A percentile compares a stretch with the other conserved stretches of the same genome.
These are phyloP conservation scores for Marmota flaviventris DNA, from an alignment of 2,113 vertebrate genomes.

Conservation along the genomic window DNA sequence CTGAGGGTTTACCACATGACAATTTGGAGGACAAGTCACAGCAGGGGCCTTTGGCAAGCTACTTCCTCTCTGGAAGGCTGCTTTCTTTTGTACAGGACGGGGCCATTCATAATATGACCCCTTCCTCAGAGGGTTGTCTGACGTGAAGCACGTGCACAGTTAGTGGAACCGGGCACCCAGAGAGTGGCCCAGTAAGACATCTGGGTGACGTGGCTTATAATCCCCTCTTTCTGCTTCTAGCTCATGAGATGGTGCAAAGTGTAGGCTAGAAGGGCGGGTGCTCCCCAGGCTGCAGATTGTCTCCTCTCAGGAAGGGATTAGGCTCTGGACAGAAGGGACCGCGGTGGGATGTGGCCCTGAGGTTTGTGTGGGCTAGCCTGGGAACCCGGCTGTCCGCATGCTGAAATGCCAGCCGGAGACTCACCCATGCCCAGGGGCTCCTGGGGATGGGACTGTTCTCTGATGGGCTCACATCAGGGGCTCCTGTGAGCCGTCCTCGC, in stretches of 20 bases:
- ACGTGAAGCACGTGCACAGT: not conserved
- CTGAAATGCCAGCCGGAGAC: not conserved
- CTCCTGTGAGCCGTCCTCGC: rapidly evolving
- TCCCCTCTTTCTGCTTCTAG: rapidly evolving
- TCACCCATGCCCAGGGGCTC: not conserved
- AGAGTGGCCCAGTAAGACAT: not conserved
- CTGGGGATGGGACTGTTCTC: not conserved
- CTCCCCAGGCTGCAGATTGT: not conserved
- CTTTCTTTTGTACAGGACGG: not conserved
- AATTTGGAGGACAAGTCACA: not conserved
- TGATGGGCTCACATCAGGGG: rapidly evolving
- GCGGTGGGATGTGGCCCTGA: rapidly evolving
- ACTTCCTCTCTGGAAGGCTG: not conserved
- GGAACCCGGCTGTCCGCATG: not conserved
- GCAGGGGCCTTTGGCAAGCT: not conserved
- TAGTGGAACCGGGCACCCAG: not conserved
- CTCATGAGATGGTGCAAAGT: not conserved
- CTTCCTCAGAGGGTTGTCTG: not conserved
- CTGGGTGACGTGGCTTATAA: rapidly evolving
- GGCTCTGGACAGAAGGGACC: not conserved
- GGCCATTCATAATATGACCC: too few relatives aligned
- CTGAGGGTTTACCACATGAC: too few relatives aligned
- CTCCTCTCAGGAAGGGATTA: not conserved
- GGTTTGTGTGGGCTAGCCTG: not conserved
- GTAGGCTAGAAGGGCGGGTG: not conserved